These are phyloP conservation scores for Cataglyphis rosenhaueri DNA, from an alignment of 2,888 invertebrate species.

Conservation along the genomic window DNA sequence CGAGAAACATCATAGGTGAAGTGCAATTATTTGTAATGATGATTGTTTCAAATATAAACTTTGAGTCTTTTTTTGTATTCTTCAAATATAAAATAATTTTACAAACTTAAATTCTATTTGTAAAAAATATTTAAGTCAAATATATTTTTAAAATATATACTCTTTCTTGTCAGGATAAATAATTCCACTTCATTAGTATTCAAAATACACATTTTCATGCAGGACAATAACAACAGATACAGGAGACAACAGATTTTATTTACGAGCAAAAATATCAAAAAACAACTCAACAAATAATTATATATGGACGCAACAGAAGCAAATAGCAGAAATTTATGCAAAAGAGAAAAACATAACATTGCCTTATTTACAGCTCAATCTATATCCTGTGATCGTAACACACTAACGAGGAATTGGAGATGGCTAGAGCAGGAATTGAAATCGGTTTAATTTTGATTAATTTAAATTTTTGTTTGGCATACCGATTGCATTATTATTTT, in stretches of 20 bases:
- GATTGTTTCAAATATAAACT: not conserved
- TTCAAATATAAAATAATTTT: not conserved
- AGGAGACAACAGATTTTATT: constrained; percentile 67
- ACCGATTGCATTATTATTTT: not conserved
- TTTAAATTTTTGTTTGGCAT: not conserved
- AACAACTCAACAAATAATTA: constrained; percentile 42
- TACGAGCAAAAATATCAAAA: constrained; percentile 66
- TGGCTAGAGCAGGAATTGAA: constrained; percentile 33
- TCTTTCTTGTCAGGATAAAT: not conserved
- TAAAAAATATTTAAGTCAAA: not conserved
- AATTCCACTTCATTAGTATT: constrained; percentile 2
- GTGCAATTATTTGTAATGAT: not conserved
- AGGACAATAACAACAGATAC: constrained; percentile 68
- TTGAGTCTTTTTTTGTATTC: not conserved
- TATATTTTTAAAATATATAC: not conserved
- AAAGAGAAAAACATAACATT: constrained; percentile 33
- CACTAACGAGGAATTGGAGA: constrained; percentile 18
- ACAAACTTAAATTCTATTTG: not conserved
- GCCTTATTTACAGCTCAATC: constrained; percentile 60
- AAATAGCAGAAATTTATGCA: constrained; percentile 50
- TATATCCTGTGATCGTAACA: constrained; percentile 18
- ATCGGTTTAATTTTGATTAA: constrained; percentile 17
- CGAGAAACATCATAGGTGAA: constrained; percentile 21
- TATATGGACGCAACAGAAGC: constrained; percentile 35
- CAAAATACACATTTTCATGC: constrained; percentile 61